Conservation (phyloP, 2,113 vertebrate species). For the Danio rerio region GRCz12tu NC_133199.1:23347001-23347500, state of each 20-base stretch:
- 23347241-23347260: neutral
- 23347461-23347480: constrained; percentile 65
- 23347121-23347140: too few relatives aligned
- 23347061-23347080: too few relatives aligned
- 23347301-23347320: constrained; percentile 13
- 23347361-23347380: constrained; percentile 64
- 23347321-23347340: constrained; percentile 3
- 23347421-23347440: constrained; percentile 67
- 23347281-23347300: neutral
- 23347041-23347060: too few relatives aligned
- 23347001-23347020: too few relatives aligned
- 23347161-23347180: neutral
- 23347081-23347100: too few relatives aligned
- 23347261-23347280: neutral
- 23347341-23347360: constrained; percentile 48
- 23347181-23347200: neutral
- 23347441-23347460: constrained; percentile 60
- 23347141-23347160: neutral
- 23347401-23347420: constrained; percentile 58
- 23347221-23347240: neutral
- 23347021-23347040: too few relatives aligned
- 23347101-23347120: too few relatives aligned
- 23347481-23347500: constrained; percentile 65
- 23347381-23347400: constrained; percentile 56
- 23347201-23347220: neutral